Base-by-base conservation (phyloP, 2,113 vertebrate genomes). In the Pomatorhinus ruficollis region DNA sequence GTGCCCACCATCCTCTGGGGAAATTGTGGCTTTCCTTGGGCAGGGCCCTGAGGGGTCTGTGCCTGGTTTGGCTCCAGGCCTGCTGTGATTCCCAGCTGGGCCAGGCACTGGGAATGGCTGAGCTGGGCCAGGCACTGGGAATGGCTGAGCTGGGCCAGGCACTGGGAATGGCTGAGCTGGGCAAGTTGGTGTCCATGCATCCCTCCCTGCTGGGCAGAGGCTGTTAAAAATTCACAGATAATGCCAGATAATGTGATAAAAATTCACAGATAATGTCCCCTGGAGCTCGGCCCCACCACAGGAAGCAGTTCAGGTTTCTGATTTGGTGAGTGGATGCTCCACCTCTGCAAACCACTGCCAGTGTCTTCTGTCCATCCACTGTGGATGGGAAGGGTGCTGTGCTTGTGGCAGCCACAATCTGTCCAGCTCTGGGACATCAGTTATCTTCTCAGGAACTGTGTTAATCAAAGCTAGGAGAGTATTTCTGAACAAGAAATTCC, bases 141-240 rank as follows among this genome's bases (percentile, higher is more conserved):
- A 27, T 0, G 2, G 49, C 80, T 45, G 54, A 39, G 16, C 54
- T 53, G 28, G 37, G 45, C 27, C 52, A 12, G 50, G 54, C 20
- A 39, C 37, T 75, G 71, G 40, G 50, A 72, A 27, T 0, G 2
- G 49, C 80, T 45, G 54, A 37, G 47, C 56, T 61, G 95, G 52
- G 33, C 1, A 2, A 24, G 40, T 2, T 63, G 59, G 6, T 33
- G 30, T 15, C 61, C 0, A 2, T 8, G 16, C 4, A 4, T 30
- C 64, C 39, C 42, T 71, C 54, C 14, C 42, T 28, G 31, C 61
- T 54, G 24, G n/a, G 35, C 25, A 56, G 50, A 24, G 17, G 21
- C 57, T 80, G 68, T 6, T 56, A 10, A 20, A 28, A 54, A 54
- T 21, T 10, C 30, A 15, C 20, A 35, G 40, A 2, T 19, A 18